phyloP scores from a whole-genome alignment of 2,888 invertebrate species.

The Plemyria rubiginata region DNA sequence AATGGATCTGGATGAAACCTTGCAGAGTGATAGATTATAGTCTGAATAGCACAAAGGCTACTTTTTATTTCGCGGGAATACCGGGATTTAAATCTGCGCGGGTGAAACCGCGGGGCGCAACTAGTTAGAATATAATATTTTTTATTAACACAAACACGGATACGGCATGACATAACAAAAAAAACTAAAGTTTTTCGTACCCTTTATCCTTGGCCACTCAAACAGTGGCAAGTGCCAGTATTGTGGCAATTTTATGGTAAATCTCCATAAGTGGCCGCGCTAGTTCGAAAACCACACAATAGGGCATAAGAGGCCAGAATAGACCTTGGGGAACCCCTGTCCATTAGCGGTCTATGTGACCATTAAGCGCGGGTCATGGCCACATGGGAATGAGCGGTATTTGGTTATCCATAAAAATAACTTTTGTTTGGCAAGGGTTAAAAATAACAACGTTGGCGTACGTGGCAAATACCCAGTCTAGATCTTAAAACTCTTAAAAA shows the following conservation, averaged over 20 bases:
- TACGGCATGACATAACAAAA: too few relatives aligned
- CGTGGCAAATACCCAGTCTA: background rate
- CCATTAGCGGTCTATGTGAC: conserved; percentile 38
- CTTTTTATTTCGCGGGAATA: too few relatives aligned
- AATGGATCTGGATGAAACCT: too few relatives aligned
- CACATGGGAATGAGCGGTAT: conserved; percentile 22
- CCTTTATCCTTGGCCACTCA: background rate
- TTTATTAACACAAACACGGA: too few relatives aligned
- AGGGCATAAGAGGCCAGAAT: conserved; percentile 19
- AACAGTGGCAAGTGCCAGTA: too few relatives aligned
- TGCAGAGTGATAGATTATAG: too few relatives aligned
- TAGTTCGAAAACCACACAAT: conserved; percentile 33
- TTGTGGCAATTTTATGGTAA: background rate
- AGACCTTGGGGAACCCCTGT: conserved; percentile 28
- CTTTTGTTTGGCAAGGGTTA: conserved; percentile 1
- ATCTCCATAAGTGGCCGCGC: conserved; percentile 24
- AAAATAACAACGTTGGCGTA: background rate
- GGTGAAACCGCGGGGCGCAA: too few relatives aligned
- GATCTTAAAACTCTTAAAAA: background rate
- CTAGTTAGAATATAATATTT: too few relatives aligned
- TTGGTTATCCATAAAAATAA: conserved; percentile 24
- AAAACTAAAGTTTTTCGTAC: too few relatives aligned
- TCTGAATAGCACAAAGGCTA: too few relatives aligned
- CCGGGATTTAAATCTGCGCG: too few relatives aligned
- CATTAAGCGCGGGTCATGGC: conserved; percentile 37